phyloP scores from a whole-genome alignment of 53 echinoderm and acorn worm genomes.

The Glandiceps talaboti region DNA sequence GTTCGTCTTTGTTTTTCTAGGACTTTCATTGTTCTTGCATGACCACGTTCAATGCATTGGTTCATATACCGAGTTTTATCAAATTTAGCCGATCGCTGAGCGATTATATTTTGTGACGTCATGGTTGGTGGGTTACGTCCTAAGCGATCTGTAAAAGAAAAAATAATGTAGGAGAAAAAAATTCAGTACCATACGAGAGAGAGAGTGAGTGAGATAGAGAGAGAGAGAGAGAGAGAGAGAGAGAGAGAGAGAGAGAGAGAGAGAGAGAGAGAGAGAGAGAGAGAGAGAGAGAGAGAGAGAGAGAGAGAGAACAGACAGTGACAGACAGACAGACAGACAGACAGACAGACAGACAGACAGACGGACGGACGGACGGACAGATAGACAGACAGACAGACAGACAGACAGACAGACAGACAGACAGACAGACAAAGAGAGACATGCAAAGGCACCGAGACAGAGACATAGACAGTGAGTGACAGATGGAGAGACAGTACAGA shows the following conservation, averaged over 20 bases:
- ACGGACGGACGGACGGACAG: too few species aligned
- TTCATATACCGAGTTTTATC: background rate
- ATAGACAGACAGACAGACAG: too few species aligned
- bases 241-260: constrained; percentile 1
- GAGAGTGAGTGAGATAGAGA: background rate
- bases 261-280: constrained; percentile 1
- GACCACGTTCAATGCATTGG: background rate
- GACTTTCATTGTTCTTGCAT: background rate
- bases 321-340: too few species aligned
- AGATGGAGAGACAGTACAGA: too few species aligned
- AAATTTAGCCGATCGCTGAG: background rate
- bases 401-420: too few species aligned
- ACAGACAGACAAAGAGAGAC: too few species aligned
- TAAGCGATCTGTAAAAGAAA: background rate
- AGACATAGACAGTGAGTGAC: too few species aligned
- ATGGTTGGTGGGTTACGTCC: background rate
- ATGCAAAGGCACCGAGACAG: too few species aligned
- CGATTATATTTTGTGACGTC: background rate
- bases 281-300: constrained; percentile 1
- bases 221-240: background rate
- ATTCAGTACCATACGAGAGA: background rate
- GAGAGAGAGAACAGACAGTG: background rate
- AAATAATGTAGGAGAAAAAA: background rate
- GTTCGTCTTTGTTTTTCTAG: background rate
- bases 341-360: too few species aligned